Conservation (phyloP, 2,113 vertebrate genomes). For the Cryptotis parvus region DNA sequence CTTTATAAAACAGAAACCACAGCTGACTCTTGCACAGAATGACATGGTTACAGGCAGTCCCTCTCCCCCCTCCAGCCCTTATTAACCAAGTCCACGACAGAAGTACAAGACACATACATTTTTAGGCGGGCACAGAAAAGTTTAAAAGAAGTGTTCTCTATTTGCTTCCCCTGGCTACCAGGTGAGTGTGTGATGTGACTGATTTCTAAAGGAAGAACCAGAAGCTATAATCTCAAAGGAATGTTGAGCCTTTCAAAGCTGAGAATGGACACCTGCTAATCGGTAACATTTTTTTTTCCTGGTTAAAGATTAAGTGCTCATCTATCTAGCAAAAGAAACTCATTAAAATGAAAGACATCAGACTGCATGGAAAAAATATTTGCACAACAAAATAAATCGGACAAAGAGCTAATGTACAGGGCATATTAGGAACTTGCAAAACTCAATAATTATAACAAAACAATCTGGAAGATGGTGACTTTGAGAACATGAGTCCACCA, state of each 20-base stretch:
- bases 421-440: no score
- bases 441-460: no score
- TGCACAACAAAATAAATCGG: no score
- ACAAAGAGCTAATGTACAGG: no score
- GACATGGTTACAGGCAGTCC: not conserved
- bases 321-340: no score
- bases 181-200: not conserved
- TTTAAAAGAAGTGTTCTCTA: not conserved
- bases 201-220: not conserved
- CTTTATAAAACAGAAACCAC: not conserved
- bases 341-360: no score
- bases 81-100: not conserved
- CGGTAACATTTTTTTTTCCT: slow-evolving; percentile 4
- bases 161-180: not conserved
- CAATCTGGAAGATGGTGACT: no score
- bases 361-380: no score
- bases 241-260: not conserved
- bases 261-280: not conserved
- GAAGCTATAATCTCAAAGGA: not conserved
- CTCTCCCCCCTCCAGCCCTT: not conserved
- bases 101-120: not conserved
- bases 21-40: not conserved
- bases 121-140: not conserved
- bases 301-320: not conserved
- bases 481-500: no score